Evolutionary conservation across 2,888 invertebrate genomes (phyloP).

Genomic region (Heliconius hortense): DNA sequence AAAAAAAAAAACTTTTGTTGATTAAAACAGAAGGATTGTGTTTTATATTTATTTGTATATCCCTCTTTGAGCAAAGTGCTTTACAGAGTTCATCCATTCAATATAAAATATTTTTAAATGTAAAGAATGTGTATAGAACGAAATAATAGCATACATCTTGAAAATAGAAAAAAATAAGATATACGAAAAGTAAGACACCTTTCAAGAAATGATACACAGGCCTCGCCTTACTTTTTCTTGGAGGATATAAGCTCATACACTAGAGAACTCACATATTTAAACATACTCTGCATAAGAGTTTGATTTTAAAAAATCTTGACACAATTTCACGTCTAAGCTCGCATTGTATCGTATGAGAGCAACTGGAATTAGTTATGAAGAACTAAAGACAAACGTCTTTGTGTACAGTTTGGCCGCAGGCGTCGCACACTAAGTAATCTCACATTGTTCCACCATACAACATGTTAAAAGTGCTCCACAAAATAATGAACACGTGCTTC

Average conservation of each 20-base stretch:
- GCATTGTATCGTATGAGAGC: conserved; percentile 49
- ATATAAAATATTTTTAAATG: background rate
- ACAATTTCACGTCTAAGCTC: conserved; percentile 51
- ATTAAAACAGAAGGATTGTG: no score
- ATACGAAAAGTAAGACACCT: no score
- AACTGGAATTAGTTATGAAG: conserved; percentile 51
- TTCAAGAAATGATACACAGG: background rate
- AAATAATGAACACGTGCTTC: conserved; percentile 50
- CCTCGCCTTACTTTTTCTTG: background rate
- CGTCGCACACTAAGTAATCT: conserved; percentile 49
- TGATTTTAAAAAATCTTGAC: conserved; percentile 48
- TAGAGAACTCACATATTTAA: conserved; percentile 20
- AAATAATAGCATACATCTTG: background rate
- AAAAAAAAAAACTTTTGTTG: no score
- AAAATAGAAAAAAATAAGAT: background rate
- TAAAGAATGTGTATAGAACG: background rate
- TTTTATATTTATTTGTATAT: no score
- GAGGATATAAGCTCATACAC: background rate
- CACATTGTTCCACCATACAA: conserved; percentile 47
- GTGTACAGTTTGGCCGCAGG: conserved; percentile 49
- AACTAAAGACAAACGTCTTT: conserved; percentile 51
- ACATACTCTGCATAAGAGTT: conserved; percentile 25
- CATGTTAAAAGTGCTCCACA: conserved; percentile 42
- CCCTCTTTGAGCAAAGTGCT: no score
- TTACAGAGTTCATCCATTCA: background rate